Percentiles rank a stretch among this genome's conserved stretches.
These are phyloP conservation scores for Cotesia chilonis DNA, from an alignment of 1,140 invertebrate genomes.

Conservation along the genomic window DNA sequence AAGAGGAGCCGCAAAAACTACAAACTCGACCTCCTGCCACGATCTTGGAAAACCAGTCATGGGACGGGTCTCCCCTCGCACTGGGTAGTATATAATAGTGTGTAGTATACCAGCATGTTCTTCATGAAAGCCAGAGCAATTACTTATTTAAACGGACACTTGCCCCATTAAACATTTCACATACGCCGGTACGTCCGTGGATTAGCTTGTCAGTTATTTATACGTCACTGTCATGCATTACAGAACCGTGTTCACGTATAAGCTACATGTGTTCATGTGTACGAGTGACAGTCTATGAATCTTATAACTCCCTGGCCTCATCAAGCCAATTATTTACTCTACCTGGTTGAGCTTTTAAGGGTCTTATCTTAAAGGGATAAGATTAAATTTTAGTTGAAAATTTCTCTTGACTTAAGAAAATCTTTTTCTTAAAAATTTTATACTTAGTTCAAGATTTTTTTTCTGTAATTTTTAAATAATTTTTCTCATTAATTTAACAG, in stretches of 20 bases:
- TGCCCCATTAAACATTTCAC: conserved; percentile 35
- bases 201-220: conserved; percentile 33
- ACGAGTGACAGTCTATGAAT: conserved; percentile 3
- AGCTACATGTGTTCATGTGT: neutral
- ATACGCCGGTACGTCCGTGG: neutral
- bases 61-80: neutral
- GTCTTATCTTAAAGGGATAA: no score
- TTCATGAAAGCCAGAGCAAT: conserved; percentile 30
- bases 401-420: no score
- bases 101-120: neutral
- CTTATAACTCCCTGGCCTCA: neutral
- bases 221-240: conserved; percentile 16
- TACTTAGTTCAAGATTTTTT: no score
- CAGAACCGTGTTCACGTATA: neutral
- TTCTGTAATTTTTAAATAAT: no score
- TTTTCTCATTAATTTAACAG: no score
- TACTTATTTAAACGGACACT: conserved; percentile 35
- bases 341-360: no score
- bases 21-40: conserved; percentile 21
- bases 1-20: conserved; percentile 16
- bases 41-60: conserved; percentile 22
- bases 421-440: no score
- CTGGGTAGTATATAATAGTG: neutral
- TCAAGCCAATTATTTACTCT: no score
- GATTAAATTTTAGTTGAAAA: no score